Base-by-base conservation (phyloP, 2,888 invertebrate genomes). In the Zaprionus lineosus region DNA sequence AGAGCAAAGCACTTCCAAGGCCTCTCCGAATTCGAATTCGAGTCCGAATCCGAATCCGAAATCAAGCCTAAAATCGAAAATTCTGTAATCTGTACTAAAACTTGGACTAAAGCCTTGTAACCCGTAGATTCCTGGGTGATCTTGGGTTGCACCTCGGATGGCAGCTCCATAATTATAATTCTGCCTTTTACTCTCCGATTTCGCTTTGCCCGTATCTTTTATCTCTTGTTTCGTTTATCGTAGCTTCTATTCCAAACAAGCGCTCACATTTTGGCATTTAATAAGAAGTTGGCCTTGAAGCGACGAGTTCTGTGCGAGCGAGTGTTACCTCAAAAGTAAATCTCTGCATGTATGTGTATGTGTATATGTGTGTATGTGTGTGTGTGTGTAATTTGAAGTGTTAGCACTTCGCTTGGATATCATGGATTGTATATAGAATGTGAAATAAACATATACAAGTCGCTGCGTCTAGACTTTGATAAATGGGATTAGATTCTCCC, bases 241-340 rank as follows among this genome's bases (percentile, higher is more conserved):
- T 53, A 48, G 59, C 47, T 70, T 67, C 68, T 70, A 62, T 60
- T 56, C 75, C 26, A 46, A 55, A 57, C 44, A 52, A 59, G 61
- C 59, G 68, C 79, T 75, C 68, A 71, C 85, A 83, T 74, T 75
- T 78, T 78, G 78, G 84, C 85, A 78, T 78, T 78, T 78, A 78
- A 77, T 59, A 84, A 82, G 81, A 82, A 86, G 81, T 82, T 82
- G 74, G 84, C 81, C 81, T 86, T 82, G 81, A 77, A 66, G 72
- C 69, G 57, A 74, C 86, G 57, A 77, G 64, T 74, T 65, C 39
- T 24, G 44, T 28, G 29, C 31, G 33, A 44, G 9, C 37, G 16
- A 37, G 31, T 53, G 33, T n/a, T n/a, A n/a, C n/a, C n/a, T n/a
- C n/a, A n/a, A n/a, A n/a, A n/a, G n/a, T n/a, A n/a, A n/a, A n/a